Evolutionary conservation across 2,888 invertebrate species (phyloP), one percentile per base, ranked within the genome.

Genomic region (Drosophila setosimentum): DNA sequence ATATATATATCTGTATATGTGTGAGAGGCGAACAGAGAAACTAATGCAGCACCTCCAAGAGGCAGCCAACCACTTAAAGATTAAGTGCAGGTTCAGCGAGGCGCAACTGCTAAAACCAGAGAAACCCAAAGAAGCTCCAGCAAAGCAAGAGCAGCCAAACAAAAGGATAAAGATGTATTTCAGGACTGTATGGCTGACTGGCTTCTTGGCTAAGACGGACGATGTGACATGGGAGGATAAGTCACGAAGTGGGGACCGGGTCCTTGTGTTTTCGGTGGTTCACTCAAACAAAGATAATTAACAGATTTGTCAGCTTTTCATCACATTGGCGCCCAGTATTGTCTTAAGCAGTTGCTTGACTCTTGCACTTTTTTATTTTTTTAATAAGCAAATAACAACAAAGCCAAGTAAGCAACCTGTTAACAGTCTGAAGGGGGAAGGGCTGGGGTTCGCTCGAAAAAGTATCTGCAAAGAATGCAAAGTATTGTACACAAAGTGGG

Each of bases 261-360:
- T n/a, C 40, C 21, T 42, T 42, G 48, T n/a, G 21, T 33, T 57
- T 30, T 40, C 35, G 32, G 24, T 80, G 75, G 80, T 73, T 89
- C 79, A 81, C 74, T 86, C 87, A 83, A 84, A 90, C 80, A 87
- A 83, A 84, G 89, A 89, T 90, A 91, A 90, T 90, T 90, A 90
- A 89, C 89, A 86, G 89, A 87, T 84, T 91, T 87, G 91, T 91
- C 89, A 86, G 88, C 91, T 84, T 81, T 91, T 87, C 81, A 83
- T 86, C 85, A 86, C 85, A 85, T 89, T 78, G 78, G 68, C 71
- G 74, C 64, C 64, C 58, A 69, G 76, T 67, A 78, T 86, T 76
- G 78, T 86, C 75, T 78, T 76, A 69, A 73, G 70, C 83, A 78
- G 78, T 83, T 90, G 90, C 86, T 90, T 90, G 90, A 88, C 90